These are phyloP conservation scores for Semicossyphus pulcher DNA, from an alignment of 2,113 vertebrate species.

Conservation along the genomic window DNA sequence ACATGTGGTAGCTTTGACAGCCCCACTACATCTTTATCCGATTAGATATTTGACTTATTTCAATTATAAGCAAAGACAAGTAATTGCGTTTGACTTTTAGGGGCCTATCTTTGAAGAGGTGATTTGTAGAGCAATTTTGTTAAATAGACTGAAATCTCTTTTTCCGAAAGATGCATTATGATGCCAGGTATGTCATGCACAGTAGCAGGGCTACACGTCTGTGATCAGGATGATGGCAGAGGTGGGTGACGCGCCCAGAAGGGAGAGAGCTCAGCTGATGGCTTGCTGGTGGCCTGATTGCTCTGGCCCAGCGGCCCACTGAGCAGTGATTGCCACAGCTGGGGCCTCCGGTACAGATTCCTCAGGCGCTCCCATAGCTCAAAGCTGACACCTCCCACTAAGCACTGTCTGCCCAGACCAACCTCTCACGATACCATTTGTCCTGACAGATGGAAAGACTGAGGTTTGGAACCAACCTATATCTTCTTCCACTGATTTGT, in stretches of 20 bases:
- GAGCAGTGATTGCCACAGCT: slow-evolving; percentile 83
- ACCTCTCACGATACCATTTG: slow-evolving; percentile 76
- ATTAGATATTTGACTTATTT: background rate
- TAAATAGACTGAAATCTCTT: background rate
- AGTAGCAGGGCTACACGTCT: slow-evolving; percentile 38
- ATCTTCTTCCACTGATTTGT: slow-evolving; percentile 68
- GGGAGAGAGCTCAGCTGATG: slow-evolving; percentile 80
- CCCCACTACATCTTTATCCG: background rate
- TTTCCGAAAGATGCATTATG: slow-evolving; percentile 26
- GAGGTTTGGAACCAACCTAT: slow-evolving; percentile 70
- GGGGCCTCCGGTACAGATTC: slow-evolving; percentile 79
- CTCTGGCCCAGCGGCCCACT: slow-evolving; percentile 80
- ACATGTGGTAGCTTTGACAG: background rate
- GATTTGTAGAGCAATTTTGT: background rate
- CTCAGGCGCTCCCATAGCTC: slow-evolving; percentile 76
- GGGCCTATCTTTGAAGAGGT: background rate
- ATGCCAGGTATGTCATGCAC: slow-evolving; percentile 49
- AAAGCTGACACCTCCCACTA: slow-evolving; percentile 79
- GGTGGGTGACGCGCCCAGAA: slow-evolving; percentile 63
- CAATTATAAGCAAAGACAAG: background rate
- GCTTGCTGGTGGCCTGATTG: slow-evolving; percentile 84
- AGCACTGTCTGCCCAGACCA: slow-evolving; percentile 73
- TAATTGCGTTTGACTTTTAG: background rate
- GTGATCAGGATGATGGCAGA: slow-evolving; percentile 70
- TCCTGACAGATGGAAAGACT: slow-evolving; percentile 77